Evolutionary conservation across 2,888 invertebrate species (phyloP), one percentile per base, ranked within the genome.

Genomic region (Troglohyphantes excavatus): DNA sequence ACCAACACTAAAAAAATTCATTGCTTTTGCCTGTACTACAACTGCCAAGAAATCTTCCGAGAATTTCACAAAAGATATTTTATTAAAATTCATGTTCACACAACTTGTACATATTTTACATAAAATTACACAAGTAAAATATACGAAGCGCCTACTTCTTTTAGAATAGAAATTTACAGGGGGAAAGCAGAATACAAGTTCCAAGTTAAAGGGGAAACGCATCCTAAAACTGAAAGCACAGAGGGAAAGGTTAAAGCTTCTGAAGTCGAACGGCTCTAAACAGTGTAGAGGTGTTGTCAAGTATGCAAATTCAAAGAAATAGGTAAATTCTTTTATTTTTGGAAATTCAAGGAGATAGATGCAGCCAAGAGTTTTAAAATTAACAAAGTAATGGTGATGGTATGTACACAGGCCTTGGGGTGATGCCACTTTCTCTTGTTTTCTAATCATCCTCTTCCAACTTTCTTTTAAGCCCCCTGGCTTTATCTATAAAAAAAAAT

Each of bases 401-500:
- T 82, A 82, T 82, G 72, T 82, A 82, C 82, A 82, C 23, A 72
- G 67, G 81, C 43, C 61, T 46, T 29, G 81, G n/a, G 53, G 29
- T 59, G 23, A 46, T 53, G 21, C 23, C 26, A 26, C 5, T 43
- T 39, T 61, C 26, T 23, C 19, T 17, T 46, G 3, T 1, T 26
- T 63, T 78, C 23, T 91, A 87, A 19, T 81, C 91, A 21, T 91
- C 91, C 43, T 78, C 85, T 5, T 85, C 89, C 23, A 70, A 39
- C 53, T 91, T 91, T 67, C 91, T 53, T 53, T 91, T 91, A 23
- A 86, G 84, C 27, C 91, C 91, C 27, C 86, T 81, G 5, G 68
- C 61, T 65, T 76, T 68, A 29, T 53, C 68, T 67, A 59, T 53
- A 9, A 26, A 73, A 26, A 13, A 46, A 73, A 6, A 39, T 7